phyloP scores from a whole-genome alignment of 2,888 invertebrate genomes.

The Nebria salina region DNA sequence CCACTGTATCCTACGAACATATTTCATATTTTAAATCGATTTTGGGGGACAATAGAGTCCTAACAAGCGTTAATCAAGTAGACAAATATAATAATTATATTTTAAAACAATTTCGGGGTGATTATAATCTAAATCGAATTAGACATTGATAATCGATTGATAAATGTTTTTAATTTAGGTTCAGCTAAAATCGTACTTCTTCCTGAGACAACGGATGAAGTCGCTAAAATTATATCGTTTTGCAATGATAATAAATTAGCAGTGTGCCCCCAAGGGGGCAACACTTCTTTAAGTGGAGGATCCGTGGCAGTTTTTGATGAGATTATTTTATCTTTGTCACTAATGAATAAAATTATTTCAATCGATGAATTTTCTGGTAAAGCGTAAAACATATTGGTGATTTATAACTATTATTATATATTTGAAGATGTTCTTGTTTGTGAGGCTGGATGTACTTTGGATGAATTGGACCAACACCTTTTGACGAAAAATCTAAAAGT shows the following conservation, averaged over 20 bases:
- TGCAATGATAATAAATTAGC: conserved; percentile 86
- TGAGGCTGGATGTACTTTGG: conserved; percentile 91
- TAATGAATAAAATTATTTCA: conserved; percentile 85
- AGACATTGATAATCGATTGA: background rate
- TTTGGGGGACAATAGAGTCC: conserved; percentile 71
- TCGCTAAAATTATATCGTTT: conserved; percentile 84
- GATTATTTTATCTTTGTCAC: conserved; percentile 83
- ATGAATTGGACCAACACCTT: conserved; percentile 80
- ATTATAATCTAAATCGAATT: conserved; percentile 26
- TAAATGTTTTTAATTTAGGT: conserved; percentile 66
- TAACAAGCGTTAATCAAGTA: conserved; percentile 80
- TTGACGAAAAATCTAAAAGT: conserved; percentile 81
- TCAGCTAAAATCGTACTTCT: conserved; percentile 83
- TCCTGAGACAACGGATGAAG: conserved; percentile 86
- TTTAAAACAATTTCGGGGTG: conserved; percentile 85
- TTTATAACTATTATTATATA: background rate
- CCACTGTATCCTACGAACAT: conserved; percentile 68
- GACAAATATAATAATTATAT: conserved; percentile 89
- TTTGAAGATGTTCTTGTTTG: conserved; percentile 77
- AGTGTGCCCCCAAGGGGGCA: conserved; percentile 93
- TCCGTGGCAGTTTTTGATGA: conserved; percentile 97
- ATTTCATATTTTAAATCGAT: conserved; percentile 72
- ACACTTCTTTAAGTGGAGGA: conserved; percentile 94
- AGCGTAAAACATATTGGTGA: conserved; percentile 33
- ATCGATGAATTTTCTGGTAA: conserved; percentile 85